Conservation (phyloP, 1,140 invertebrate genomes). For the Idris sp. region DNA sequence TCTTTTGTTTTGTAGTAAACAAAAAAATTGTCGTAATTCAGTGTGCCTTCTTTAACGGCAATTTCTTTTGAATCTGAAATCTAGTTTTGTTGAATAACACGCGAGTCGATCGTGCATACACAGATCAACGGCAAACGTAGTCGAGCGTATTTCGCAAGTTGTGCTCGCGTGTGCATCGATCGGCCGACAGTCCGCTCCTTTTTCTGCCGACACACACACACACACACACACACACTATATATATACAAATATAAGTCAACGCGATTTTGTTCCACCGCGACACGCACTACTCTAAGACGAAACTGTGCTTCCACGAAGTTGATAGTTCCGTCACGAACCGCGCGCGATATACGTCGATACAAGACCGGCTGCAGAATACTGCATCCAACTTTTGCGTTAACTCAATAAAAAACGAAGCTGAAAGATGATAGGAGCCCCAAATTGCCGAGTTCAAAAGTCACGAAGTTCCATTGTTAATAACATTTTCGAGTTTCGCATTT, state of each 20-base stretch:
- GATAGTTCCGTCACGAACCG: slow-evolving; percentile 61
- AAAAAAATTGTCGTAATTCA: slow-evolving; percentile 16
- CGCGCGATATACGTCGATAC: slow-evolving; percentile 45
- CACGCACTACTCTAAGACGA: slow-evolving; percentile 66
- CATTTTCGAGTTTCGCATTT: too few species aligned
- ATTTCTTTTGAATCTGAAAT: slow-evolving; percentile 59
- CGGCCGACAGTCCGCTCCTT: slow-evolving; percentile 49
- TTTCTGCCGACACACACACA: slow-evolving; percentile 47
- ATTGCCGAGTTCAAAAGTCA: slow-evolving; percentile 17
- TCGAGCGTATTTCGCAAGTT: slow-evolving; percentile 54
- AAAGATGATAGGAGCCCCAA: slow-evolving; percentile 34
- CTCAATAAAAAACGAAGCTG: slow-evolving; percentile 35
- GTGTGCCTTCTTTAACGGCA: slow-evolving; percentile 32
- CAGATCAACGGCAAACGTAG: slow-evolving; percentile 60
- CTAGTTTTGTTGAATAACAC: slow-evolving; percentile 48
- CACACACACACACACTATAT: too few species aligned
- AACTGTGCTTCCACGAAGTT: slow-evolving; percentile 56
- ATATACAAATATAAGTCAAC: slow-evolving; percentile 54
- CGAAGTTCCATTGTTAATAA: too few species aligned
- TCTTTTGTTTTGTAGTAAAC: too few species aligned
- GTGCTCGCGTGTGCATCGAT: slow-evolving; percentile 67
- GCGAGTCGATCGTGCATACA: slow-evolving; percentile 60
- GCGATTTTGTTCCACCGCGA: slow-evolving; percentile 58
- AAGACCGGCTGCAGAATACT: slow-evolving; percentile 34
- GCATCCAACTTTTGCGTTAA: slow-evolving; percentile 40